Evolutionary conservation across 1,140 invertebrate species (phyloP).

Genomic region (Araneus ventricosus): DNA sequence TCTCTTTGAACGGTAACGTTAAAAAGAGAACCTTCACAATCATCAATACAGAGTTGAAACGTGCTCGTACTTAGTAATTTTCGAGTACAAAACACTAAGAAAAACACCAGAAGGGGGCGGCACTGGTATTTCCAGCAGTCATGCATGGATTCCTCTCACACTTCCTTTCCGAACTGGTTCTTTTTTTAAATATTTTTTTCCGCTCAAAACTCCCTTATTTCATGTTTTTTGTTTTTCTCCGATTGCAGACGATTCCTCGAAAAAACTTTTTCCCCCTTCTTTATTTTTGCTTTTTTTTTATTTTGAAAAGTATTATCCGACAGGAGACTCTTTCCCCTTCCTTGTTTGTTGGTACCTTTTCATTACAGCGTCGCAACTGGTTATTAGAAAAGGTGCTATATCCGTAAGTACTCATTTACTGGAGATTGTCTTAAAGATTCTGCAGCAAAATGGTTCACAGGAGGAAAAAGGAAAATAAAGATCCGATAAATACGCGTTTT

Average conservation of each 20-base stretch:
- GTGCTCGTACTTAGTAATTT: constrained; percentile 10
- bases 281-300: neutral
- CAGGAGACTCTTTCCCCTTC: neutral
- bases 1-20: neutral
- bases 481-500: neutral
- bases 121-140: neutral
- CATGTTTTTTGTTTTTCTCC: neutral
- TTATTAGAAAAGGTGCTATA: constrained; percentile 16
- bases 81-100: neutral
- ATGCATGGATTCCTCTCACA: neutral
- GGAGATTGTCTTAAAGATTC: neutral
- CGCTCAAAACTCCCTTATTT: neutral
- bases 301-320: neutral
- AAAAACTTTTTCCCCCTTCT: neutral
- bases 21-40: neutral
- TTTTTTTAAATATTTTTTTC: neutral
- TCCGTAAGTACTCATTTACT: neutral
- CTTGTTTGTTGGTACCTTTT: neutral
- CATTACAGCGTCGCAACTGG: neutral
- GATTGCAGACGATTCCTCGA: neutral
- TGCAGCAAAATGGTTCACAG: neutral
- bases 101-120: neutral
- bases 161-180: neutral
- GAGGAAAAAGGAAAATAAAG: neutral
- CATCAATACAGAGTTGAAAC: neutral